Percentiles rank a stretch among this genome's conserved stretches.
These are phyloP conservation scores for Spodoptera exigua DNA, from an alignment of 2,888 invertebrate species.

Conservation along the genomic window DNA sequence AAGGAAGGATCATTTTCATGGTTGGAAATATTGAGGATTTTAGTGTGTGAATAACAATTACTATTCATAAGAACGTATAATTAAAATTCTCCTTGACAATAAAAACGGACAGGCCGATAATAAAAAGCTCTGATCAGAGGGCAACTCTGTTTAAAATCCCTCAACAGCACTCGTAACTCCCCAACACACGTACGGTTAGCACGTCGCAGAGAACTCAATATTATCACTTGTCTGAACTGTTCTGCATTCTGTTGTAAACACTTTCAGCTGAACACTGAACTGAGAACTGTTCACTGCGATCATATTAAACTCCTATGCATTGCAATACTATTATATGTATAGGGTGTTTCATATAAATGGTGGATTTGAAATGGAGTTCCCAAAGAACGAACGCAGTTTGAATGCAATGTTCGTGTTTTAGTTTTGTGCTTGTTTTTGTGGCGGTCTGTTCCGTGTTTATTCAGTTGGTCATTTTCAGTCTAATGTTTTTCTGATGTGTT, in stretches of 20 bases:
- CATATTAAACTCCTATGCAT: constrained; percentile 11
- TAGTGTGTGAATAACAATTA: no score
- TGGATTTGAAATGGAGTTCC: constrained; percentile 7
- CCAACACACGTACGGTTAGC: constrained; percentile 9
- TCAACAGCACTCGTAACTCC: background rate
- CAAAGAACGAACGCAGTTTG: constrained; percentile 7
- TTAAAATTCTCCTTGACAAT: no score
- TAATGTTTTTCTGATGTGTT: no score
- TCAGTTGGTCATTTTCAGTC: background rate
- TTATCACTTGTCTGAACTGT: constrained; percentile 9
- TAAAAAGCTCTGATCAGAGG: no score
- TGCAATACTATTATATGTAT: background rate
- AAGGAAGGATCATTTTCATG: no score
- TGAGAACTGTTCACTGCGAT: background rate
- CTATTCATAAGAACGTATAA: no score
- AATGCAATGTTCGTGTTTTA: constrained; percentile 5
- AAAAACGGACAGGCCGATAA: no score
- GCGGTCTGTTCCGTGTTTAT: background rate
- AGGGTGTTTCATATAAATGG: constrained; percentile 11
- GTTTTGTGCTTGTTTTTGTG: background rate
- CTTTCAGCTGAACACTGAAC: background rate
- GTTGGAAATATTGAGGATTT: no score
- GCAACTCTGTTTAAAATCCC: background rate
- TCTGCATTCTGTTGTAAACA: constrained; percentile 1
- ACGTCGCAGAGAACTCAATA: constrained; percentile 7